phyloP scores from a whole-genome alignment of 2,113 vertebrate species.

The Charina bottae region DNA sequence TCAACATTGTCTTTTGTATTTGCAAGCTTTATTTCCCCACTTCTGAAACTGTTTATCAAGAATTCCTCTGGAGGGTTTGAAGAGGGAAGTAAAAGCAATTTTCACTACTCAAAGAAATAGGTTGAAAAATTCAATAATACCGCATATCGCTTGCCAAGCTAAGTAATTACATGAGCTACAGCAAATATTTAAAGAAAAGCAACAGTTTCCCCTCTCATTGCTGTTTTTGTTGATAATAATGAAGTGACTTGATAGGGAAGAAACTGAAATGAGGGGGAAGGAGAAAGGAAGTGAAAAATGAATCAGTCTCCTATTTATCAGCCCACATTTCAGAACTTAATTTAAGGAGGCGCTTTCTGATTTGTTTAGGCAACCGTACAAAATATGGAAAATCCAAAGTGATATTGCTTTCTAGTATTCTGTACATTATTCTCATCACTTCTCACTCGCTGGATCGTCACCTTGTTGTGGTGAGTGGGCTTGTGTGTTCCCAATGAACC shows the following conservation, averaged over 20 bases:
- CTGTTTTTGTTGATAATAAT: slow-evolving; percentile 32
- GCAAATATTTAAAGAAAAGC: slow-evolving; percentile 44
- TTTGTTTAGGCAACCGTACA: slow-evolving; percentile 16
- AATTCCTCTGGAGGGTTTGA: slow-evolving; percentile 34
- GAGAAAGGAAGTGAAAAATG: slow-evolving; percentile 3
- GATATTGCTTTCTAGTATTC: not conserved
- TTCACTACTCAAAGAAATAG: slow-evolving; percentile 27
- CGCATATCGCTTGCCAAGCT: slow-evolving; percentile 30
- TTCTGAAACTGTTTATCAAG: slow-evolving; percentile 32
- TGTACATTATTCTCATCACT: not conserved
- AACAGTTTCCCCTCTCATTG: slow-evolving; percentile 25
- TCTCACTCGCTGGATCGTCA: too few relatives aligned
- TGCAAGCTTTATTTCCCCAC: not conserved
- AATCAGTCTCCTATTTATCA: slow-evolving; percentile 15
- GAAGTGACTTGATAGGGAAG: slow-evolving; percentile 32
- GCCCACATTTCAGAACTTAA: not conserved
- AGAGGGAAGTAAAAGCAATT: slow-evolving; percentile 29
- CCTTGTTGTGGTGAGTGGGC: too few relatives aligned
- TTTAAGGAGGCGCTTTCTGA: not conserved
- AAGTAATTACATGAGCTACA: slow-evolving; percentile 32
- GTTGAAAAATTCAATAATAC: slow-evolving; percentile 35
- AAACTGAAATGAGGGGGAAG: slow-evolving; percentile 11
- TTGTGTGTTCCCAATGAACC: too few relatives aligned
- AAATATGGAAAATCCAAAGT: not conserved
- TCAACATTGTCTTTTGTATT: not conserved